Conservation (phyloP, 2,797 vertebrate species). For the Clamator glandarius region DNA sequence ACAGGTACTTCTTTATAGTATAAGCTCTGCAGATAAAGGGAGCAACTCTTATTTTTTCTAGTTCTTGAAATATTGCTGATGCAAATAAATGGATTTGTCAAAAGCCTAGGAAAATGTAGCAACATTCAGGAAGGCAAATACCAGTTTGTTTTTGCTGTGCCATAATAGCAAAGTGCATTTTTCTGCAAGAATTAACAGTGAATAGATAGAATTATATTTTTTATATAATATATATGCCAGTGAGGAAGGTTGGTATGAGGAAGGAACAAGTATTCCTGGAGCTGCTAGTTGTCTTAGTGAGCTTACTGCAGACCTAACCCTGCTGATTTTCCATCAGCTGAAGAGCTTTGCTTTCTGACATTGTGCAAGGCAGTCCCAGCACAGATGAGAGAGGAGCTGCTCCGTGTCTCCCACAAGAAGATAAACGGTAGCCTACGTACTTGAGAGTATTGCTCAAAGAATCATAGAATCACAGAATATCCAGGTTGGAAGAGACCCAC, state of each 20-base stretch:
- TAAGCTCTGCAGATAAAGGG: neutral
- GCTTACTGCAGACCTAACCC: neutral
- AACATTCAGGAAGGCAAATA: neutral
- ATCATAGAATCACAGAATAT: too few relatives aligned
- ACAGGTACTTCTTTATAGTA: neutral
- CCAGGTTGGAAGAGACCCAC: too few relatives aligned
- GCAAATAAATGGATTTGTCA: neutral
- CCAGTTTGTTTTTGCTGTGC: neutral
- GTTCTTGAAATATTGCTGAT: neutral
- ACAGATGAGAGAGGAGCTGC: neutral
- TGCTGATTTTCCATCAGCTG: neutral
- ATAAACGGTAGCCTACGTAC: neutral
- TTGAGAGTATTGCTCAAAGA: neutral
- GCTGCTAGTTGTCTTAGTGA: neutral
- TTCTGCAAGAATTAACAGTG: neutral
- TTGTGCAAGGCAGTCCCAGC: neutral
- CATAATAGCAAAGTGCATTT: neutral
- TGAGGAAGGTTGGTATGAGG: accelerated
- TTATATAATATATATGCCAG: neutral
- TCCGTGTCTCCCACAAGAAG: neutral
- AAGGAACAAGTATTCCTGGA: accelerated
- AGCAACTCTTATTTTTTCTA: neutral
- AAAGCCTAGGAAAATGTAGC: neutral
- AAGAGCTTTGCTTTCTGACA: neutral
- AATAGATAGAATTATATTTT: neutral